phyloP scores from a whole-genome alignment of 2,113 vertebrate species.

The Pteronura brasiliensis region DNA sequence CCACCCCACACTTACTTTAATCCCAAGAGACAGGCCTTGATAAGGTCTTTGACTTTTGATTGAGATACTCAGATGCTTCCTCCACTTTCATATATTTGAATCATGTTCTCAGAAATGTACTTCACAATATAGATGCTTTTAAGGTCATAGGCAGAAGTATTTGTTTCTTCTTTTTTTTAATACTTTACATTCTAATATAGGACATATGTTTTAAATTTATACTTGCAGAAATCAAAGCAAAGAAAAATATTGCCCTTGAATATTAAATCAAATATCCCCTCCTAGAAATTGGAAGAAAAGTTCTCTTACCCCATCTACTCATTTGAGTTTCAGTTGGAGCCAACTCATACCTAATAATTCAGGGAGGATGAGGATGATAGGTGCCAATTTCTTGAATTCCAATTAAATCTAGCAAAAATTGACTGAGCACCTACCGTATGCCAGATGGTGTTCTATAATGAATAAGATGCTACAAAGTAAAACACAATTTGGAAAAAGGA shows the following conservation, averaged over 20 bases:
- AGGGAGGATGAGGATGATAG: background rate
- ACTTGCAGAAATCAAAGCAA: background rate
- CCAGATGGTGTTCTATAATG: slow-evolving; percentile 16
- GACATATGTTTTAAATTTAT: background rate
- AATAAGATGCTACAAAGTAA: background rate
- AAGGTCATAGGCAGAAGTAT: background rate
- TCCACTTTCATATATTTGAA: background rate
- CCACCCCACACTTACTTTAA: background rate
- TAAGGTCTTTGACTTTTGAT: background rate
- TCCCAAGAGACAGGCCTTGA: background rate
- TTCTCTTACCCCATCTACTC: background rate
- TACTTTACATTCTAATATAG: background rate
- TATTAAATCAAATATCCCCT: background rate
- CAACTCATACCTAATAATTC: background rate
- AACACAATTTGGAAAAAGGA: background rate
- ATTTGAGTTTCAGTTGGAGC: background rate
- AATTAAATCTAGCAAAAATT: slow-evolving; percentile 28
- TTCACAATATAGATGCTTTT: background rate
- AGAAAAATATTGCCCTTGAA: background rate
- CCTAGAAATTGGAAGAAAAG: background rate
- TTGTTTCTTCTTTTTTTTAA: background rate
- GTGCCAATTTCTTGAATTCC: background rate
- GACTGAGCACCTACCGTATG: background rate
- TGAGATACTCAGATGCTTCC: too few species aligned
- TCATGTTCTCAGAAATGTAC: background rate